phyloP scores from a whole-genome alignment of 2,888 invertebrate genomes.

The Hypsopygia costalis region DNA sequence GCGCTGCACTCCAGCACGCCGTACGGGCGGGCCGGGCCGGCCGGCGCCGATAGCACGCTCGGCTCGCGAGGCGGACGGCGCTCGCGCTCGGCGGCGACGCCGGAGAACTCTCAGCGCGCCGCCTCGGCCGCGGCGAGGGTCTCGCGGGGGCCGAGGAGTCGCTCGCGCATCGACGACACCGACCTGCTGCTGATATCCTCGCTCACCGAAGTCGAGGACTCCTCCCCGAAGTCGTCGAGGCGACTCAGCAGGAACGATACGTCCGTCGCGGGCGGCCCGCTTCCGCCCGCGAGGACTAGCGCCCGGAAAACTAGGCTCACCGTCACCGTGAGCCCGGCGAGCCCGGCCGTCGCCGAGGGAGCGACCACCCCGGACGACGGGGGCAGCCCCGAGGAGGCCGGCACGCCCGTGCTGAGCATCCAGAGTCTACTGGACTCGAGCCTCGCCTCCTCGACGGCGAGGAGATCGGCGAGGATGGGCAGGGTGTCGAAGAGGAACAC shows the following conservation, averaged over 20 bases:
- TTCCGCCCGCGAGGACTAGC: neutral
- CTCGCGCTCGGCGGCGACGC: constrained; percentile 37
- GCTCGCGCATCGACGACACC: constrained; percentile 49
- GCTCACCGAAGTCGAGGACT: constrained; percentile 31
- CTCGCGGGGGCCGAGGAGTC: constrained; percentile 38
- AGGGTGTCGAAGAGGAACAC: constrained; percentile 39
- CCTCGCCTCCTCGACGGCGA: constrained; percentile 28
- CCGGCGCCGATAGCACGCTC: too few relatives aligned
- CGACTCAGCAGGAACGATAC: constrained; percentile 17
- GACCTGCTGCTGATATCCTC: constrained; percentile 32
- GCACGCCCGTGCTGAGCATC: constrained; percentile 59
- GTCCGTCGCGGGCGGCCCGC: neutral
- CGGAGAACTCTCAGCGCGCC: constrained; percentile 35
- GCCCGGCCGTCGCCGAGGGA: constrained; percentile 24
- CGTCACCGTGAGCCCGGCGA: neutral
- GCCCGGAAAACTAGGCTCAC: neutral
- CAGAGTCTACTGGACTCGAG: constrained; percentile 51
- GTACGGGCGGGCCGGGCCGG: constrained; percentile 23
- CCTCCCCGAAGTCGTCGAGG: constrained; percentile 37
- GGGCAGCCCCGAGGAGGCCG: constrained; percentile 41
- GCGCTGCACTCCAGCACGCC: constrained; percentile 34
- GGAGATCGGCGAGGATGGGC: constrained; percentile 18
- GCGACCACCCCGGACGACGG: constrained; percentile 48
- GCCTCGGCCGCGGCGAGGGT: constrained; percentile 39
- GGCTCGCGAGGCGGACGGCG: constrained; percentile 12